A percentile compares a stretch with the other conserved stretches of the same genome.
Conservation (phyloP, 2,888 invertebrate species). For the Odontomyia ornata region DNA sequence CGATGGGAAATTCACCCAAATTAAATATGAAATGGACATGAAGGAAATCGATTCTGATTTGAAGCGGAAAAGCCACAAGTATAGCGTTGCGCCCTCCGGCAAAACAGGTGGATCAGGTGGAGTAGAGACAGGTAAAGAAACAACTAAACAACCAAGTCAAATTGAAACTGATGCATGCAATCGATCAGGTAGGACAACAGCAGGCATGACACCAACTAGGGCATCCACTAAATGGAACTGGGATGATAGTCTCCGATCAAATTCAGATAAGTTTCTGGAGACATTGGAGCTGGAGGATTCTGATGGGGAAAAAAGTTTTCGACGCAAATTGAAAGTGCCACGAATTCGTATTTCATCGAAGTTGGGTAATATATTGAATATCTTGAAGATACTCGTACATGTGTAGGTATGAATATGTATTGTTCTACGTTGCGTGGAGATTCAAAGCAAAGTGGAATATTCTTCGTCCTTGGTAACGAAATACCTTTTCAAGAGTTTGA, state of each 20-base stretch:
- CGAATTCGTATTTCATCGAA: conserved; percentile 38
- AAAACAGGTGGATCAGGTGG: neutral
- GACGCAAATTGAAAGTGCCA: conserved; percentile 44
- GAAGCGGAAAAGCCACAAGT: conserved; percentile 13
- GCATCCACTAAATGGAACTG: conserved; percentile 57
- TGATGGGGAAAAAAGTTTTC: conserved; percentile 47
- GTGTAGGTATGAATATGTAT: too few species aligned
- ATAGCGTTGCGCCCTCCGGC: neutral
- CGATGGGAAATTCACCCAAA: conserved; percentile 60
- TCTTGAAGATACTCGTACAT: too few species aligned
- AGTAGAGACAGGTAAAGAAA: neutral
- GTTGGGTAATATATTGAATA: neutral
- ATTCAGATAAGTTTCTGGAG: conserved; percentile 62
- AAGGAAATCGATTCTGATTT: conserved; percentile 52
- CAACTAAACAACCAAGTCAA: neutral
- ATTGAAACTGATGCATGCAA: neutral
- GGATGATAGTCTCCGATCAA: conserved; percentile 63
- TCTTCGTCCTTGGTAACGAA: too few species aligned
- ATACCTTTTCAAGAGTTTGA: too few species aligned
- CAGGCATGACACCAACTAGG: too few species aligned
- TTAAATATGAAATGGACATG: conserved; percentile 57
- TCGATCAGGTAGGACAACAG: neutral
- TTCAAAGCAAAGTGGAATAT: too few species aligned
- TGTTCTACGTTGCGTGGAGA: too few species aligned
- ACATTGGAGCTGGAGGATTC: conserved; percentile 59